These are phyloP conservation scores for Pelodytes ibericus DNA, from an alignment of 2,797 vertebrate genomes.

Conservation along the genomic window DNA sequence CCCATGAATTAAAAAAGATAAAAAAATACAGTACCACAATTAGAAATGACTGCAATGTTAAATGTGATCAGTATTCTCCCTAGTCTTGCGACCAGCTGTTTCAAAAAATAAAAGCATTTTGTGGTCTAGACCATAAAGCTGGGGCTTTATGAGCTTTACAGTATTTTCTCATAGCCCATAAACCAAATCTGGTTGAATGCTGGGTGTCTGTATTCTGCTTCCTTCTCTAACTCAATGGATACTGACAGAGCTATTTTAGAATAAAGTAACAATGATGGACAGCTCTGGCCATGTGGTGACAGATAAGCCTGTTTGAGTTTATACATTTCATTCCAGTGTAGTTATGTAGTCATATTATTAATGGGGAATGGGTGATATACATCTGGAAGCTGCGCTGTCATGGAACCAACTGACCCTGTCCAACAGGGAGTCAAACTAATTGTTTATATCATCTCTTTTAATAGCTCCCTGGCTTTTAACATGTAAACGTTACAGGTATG, in stretches of 20 bases:
- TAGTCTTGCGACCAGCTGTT: no score
- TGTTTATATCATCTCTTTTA: slow-evolving; percentile 28
- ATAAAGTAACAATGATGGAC: slow-evolving; percentile 51
- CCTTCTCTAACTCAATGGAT: slow-evolving; percentile 40
- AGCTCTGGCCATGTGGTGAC: slow-evolving; percentile 51
- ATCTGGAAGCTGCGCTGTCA: slow-evolving; percentile 30
- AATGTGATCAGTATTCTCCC: no score
- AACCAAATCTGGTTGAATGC: slow-evolving; percentile 31
- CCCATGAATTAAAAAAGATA: no score
- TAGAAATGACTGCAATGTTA: no score
- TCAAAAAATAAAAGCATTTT: no score
- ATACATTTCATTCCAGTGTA: slow-evolving; percentile 44
- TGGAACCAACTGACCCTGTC: neutral
- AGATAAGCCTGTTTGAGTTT: slow-evolving; percentile 49
- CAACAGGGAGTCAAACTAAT: neutral
- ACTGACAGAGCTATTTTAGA: slow-evolving; percentile 51
- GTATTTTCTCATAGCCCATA: neutral
- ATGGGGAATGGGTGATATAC: slow-evolving; percentile 37
- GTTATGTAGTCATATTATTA: slow-evolving; percentile 49
- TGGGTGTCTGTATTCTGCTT: slow-evolving; percentile 29
- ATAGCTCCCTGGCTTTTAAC: neutral
- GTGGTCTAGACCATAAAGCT: neutral
- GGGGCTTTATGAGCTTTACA: neutral
- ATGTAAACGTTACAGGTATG: neutral
- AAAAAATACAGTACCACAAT: no score